phyloP scores from a whole-genome alignment of 2,888 invertebrate genomes.

The Volucella bombylans region DNA sequence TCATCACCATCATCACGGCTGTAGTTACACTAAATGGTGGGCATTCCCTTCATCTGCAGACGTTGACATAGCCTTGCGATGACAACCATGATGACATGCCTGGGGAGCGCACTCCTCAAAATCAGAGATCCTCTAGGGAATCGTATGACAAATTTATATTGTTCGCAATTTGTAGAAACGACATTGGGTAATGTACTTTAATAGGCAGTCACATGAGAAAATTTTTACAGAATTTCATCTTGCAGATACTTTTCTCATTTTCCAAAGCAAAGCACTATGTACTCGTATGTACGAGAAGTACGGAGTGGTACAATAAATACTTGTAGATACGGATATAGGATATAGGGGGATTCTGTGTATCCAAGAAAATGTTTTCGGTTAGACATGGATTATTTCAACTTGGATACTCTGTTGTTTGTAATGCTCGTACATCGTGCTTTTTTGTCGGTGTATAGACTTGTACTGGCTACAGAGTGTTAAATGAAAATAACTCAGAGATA shows the following conservation, averaged over 20 bases:
- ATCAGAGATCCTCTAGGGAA: constrained; percentile 69
- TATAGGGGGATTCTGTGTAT: no score
- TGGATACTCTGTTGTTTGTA: constrained; percentile 21
- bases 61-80: constrained; percentile 47
- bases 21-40: constrained; percentile 40
- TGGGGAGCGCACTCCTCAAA: constrained; percentile 53
- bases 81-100: constrained; percentile 64
- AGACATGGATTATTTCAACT: constrained; percentile 37
- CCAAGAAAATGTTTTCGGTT: constrained; percentile 3
- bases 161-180: constrained; percentile 67
- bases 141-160: constrained; percentile 73
- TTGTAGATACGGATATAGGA: background rate
- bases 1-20: constrained; percentile 16
- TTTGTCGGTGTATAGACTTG: constrained; percentile 3
- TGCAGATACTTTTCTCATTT: constrained; percentile 12
- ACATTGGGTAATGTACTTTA: constrained; percentile 44
- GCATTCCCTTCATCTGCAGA: constrained; percentile 39
- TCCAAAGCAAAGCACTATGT: constrained; percentile 4
- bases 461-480: constrained; percentile 25
- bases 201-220: constrained; percentile 31
- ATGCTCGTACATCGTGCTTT: constrained; percentile 24
- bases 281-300: background rate
- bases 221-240: constrained; percentile 11
- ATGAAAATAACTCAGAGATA: constrained; percentile 53
- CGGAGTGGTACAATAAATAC: background rate